Conservation (phyloP, 1,140 invertebrate genomes). For the Hycleus phaleratus region DNA sequence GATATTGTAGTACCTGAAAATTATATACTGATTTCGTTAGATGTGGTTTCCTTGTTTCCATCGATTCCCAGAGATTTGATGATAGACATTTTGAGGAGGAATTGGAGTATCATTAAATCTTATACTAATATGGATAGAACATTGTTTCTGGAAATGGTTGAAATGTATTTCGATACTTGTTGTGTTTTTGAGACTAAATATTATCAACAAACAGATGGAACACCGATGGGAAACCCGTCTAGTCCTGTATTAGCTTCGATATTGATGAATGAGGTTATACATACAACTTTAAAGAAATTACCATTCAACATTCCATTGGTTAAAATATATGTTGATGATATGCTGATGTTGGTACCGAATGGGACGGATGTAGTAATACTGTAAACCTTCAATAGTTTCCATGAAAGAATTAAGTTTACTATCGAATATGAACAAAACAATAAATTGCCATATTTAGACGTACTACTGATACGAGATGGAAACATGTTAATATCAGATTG, state of each 20-base stretch:
- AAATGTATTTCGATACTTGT: too few relatives aligned
- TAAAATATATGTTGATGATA: too few relatives aligned
- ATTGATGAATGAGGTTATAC: too few relatives aligned
- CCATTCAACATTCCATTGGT: too few relatives aligned
- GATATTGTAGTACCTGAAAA: background rate
- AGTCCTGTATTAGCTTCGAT: too few relatives aligned
- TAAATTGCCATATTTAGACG: background rate
- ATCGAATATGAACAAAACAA: background rate
- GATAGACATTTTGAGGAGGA: background rate
- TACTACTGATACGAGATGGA: background rate
- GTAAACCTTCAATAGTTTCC: background rate
- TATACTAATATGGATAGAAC: background rate
- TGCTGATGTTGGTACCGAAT: background rate
- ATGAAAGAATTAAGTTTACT: background rate
- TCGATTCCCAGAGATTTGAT: background rate
- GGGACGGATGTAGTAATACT: background rate
- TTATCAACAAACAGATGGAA: too few relatives aligned
- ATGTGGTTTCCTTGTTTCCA: background rate
- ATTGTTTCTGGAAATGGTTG: too few relatives aligned
- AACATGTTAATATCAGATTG: background rate
- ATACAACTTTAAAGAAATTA: too few relatives aligned
- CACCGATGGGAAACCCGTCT: too few relatives aligned
- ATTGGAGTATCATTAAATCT: background rate
- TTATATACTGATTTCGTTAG: background rate
- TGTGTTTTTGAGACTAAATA: too few relatives aligned